Evolutionary conservation across 2,888 invertebrate genomes (phyloP), one percentile per base, ranked within the genome.

Genomic region (Aspidiotus rigidus): DNA sequence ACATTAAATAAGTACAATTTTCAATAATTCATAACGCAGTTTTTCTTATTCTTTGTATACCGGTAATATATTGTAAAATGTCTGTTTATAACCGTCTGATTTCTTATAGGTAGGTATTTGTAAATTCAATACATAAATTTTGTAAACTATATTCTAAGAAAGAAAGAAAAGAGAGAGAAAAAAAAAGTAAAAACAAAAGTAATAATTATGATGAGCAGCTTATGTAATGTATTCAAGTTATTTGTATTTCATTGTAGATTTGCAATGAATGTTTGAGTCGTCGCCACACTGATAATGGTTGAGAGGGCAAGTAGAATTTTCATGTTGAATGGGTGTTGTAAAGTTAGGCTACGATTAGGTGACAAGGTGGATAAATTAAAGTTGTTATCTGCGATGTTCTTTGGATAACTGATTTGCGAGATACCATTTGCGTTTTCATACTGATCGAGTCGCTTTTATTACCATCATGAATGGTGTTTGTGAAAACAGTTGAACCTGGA

Each of bases 241-340:
- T 28, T 28, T 5, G 5, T 28, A 64, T 59, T 66, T 66, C 66
- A 66, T 59, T 59, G 59, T 59, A 66, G 66, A 40, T 66, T 66
- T 59, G 44, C 49, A 2, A 59, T 7, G 59, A 66, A 66, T 66
- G 41, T 66, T 49, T 41, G 16, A 66, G 57, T 49, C 44, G 66
- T 57, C 57, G n/a, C 28, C 57, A 59, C 57, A 59, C 55, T 49
- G 42, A 59, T 17, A 5, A 59, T 42, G 42, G 44, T 57, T 28
- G 57, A 59, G 57, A 16, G 59, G 42, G 59, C 57, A 13, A 66
- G 44, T 42, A 66, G 11, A 16, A 44, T 57, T 62, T 41, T 13
- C 17, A 17, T 39, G 28, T 59, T 39, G 28, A 39, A 59, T 39
- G 13, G 59, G 44, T 57, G 28, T 44, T 59, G 66, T 49, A 66